A percentile compares a stretch with the other conserved stretches of the same genome.
Conservation (phyloP, 2,888 invertebrate species). For the Xylophagus ater region DNA sequence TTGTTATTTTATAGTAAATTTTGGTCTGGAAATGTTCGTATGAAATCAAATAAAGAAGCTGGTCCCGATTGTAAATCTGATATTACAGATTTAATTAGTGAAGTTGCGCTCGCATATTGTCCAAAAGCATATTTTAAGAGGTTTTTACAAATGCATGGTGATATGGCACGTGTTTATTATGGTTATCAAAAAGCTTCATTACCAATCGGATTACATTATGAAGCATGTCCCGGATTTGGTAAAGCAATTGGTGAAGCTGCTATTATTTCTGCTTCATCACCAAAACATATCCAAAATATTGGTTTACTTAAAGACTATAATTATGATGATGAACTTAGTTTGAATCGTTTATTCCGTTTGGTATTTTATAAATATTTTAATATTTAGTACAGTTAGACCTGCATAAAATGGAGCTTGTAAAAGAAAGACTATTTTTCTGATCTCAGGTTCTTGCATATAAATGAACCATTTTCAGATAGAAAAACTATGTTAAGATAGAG, state of each 20-base stretch:
- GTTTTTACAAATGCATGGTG: slow-evolving; percentile 44
- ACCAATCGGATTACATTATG: slow-evolving; percentile 53
- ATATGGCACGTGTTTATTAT: slow-evolving; percentile 53
- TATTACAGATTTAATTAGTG: slow-evolving; percentile 33
- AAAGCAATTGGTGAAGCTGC: slow-evolving; percentile 33
- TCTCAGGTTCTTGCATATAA: too few relatives aligned
- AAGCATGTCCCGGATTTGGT: slow-evolving; percentile 31
- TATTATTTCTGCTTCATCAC: slow-evolving; percentile 50
- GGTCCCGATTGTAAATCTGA: slow-evolving; percentile 31
- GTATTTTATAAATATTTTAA: too few relatives aligned
- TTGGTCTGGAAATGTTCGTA: slow-evolving; percentile 19
- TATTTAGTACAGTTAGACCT: too few relatives aligned
- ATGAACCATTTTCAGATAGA: too few relatives aligned
- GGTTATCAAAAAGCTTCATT: slow-evolving; percentile 45
- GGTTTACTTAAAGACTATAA: slow-evolving; percentile 45
- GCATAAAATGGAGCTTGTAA: too few relatives aligned
- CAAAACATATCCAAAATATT: slow-evolving; percentile 59
- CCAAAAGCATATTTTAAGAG: slow-evolving; percentile 33
- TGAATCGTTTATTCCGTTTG: slow-evolving; percentile 34
- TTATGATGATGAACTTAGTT: slow-evolving; percentile 5
- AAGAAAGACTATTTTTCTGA: too few relatives aligned
- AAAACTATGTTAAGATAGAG: too few relatives aligned
- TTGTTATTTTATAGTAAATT: slow-evolving; percentile 1
- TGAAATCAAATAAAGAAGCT: slow-evolving; percentile 27
- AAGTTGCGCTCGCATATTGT: slow-evolving; percentile 29